Percentiles rank a stretch among this genome's conserved stretches.
phyloP scores from a whole-genome alignment of 1,140 invertebrate species.

The Chironomus tepperi region DNA sequence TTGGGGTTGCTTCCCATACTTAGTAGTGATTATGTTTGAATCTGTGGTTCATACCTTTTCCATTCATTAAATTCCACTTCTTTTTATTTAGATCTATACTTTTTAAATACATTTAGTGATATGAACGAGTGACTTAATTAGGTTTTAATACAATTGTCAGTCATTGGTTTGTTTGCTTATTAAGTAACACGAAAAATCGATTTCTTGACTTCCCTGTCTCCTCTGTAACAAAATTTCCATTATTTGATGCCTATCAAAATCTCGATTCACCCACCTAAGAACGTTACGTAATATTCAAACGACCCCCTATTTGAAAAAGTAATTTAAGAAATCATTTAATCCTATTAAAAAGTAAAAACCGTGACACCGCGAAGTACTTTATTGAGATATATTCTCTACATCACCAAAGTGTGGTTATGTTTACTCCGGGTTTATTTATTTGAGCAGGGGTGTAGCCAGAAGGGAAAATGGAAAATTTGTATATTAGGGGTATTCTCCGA shows the following conservation, averaged over 20 bases:
- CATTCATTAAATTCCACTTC: not conserved
- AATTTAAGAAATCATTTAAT: slow-evolving; percentile 16
- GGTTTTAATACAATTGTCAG: slow-evolving; percentile 1
- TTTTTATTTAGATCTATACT: not conserved
- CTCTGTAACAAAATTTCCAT: too few relatives aligned
- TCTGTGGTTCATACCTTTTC: not conserved
- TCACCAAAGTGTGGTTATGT: not conserved
- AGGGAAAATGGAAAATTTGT: too few relatives aligned
- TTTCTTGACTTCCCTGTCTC: too few relatives aligned
- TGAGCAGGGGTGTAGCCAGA: too few relatives aligned
- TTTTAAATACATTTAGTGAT: not conserved
- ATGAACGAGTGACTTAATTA: not conserved
- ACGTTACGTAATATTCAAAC: too few relatives aligned
- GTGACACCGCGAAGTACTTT: not conserved
- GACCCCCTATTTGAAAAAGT: too few relatives aligned
- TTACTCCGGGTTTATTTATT: not conserved
- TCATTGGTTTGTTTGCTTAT: too few relatives aligned
- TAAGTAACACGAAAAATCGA: too few relatives aligned
- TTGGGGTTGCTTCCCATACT: not conserved
- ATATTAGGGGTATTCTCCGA: too few relatives aligned
- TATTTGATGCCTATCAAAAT: too few relatives aligned
- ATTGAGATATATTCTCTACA: not conserved
- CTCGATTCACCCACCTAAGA: too few relatives aligned
- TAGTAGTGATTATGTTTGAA: not conserved
- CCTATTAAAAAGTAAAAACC: not conserved